Conservation (phyloP, 2,888 invertebrate species). For the Rapana venosa region DNA sequence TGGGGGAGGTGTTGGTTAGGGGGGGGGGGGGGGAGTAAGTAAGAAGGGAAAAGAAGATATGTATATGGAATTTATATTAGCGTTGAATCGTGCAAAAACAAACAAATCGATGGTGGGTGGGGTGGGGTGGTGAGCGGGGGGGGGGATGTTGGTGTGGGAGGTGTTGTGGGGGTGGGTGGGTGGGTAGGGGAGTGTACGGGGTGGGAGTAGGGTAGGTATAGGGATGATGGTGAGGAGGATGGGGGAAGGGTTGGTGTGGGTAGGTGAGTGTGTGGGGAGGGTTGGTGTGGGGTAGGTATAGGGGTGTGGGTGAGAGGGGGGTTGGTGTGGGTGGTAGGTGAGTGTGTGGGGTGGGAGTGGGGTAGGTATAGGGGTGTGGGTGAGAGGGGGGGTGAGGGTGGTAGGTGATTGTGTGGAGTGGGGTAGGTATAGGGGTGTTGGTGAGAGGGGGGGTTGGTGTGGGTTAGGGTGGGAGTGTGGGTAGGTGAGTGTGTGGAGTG, state of each 20-base stretch:
- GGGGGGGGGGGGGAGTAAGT: background rate
- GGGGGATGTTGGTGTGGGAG: too few relatives aligned
- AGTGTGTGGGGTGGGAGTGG: background rate
- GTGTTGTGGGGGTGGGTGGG: too few relatives aligned
- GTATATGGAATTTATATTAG: too few relatives aligned
- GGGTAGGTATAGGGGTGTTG: background rate
- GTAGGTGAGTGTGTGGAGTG: background rate
- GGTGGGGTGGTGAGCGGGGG: too few relatives aligned
- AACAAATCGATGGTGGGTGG: too few relatives aligned
- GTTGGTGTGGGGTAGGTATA: background rate
- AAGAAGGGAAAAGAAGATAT: too few relatives aligned
- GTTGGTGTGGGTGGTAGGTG: background rate
- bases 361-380: background rate
- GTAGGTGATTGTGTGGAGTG: background rate
- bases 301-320: background rate
- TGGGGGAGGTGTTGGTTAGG: background rate
- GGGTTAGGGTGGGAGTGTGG: background rate
- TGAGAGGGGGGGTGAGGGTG: background rate
- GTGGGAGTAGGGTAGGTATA: too few relatives aligned
- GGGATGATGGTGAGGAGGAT: background rate
- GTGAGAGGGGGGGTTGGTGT: background rate
- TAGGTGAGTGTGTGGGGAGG: background rate
- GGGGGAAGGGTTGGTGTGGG: background rate
- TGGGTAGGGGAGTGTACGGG: too few relatives aligned
- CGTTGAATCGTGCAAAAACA: too few relatives aligned